phyloP scores from a whole-genome alignment of 2,888 invertebrate species.

The Byasa hedistus region DNA sequence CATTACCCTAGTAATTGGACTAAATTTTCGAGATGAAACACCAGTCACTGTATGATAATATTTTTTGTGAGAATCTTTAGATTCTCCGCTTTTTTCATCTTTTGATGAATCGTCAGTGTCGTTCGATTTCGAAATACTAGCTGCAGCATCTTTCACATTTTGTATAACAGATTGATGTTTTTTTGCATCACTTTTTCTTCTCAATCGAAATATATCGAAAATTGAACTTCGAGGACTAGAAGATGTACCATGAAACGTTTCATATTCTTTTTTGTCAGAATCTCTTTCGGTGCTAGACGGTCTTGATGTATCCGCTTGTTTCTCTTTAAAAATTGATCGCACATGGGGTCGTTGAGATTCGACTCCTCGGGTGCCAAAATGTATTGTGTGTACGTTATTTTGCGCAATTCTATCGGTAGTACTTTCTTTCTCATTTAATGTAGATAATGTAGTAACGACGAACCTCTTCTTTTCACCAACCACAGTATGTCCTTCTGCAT shows the following conservation, averaged over 20 bases:
- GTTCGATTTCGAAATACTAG: slow-evolving; percentile 51
- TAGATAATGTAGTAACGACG: slow-evolving; percentile 68
- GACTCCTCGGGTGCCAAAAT: slow-evolving; percentile 72
- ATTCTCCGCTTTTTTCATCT: slow-evolving; percentile 54
- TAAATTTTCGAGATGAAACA: slow-evolving; percentile 70
- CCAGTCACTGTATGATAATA: slow-evolving; percentile 77
- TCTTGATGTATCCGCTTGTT: slow-evolving; percentile 56
- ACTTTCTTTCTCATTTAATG: slow-evolving; percentile 57
- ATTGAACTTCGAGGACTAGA: slow-evolving; percentile 75
- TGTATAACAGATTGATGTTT: slow-evolving; percentile 60
- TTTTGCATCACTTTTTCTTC: slow-evolving; percentile 74
- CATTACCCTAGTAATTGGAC: slow-evolving; percentile 75
- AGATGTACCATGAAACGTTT: slow-evolving; percentile 75
- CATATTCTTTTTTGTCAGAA: slow-evolving; percentile 64
- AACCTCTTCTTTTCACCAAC: slow-evolving; percentile 71
- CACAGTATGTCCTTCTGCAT: slow-evolving; percentile 57
- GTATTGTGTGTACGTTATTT: slow-evolving; percentile 72
- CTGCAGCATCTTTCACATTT: slow-evolving; percentile 50
- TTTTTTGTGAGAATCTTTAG: slow-evolving; percentile 71
- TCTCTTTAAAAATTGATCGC: slow-evolving; percentile 70
- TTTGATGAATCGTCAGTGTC: slow-evolving; percentile 61
- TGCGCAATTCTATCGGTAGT: slow-evolving; percentile 57
- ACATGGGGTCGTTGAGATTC: slow-evolving; percentile 73
- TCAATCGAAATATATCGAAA: slow-evolving; percentile 74
- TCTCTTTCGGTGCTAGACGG: slow-evolving; percentile 71